Evolutionary conservation across 1,140 invertebrate species (phyloP), one percentile per base, ranked within the genome.

Genomic region (Teleogryllus occipitalis): DNA sequence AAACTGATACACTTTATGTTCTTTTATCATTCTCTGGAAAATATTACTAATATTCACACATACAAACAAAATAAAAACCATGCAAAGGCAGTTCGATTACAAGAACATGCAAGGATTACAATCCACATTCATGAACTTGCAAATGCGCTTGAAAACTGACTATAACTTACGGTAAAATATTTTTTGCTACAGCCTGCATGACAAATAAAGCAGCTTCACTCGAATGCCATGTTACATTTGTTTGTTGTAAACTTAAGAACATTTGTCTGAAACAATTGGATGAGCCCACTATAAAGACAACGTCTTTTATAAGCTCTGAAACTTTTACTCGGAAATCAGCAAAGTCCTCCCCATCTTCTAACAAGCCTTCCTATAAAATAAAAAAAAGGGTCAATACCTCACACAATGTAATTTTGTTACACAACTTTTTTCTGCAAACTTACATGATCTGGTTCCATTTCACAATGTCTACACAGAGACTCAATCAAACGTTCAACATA

Each of bases 231-330:
- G 93, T 92, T 0, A 91, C 90, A 48, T 90, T 86, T 27, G 91
- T 89, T 0, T 88, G 84, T 83, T 93, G 91, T 8, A 96, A 87
- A 47, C 89, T 90, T 0, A 92, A 84, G 85, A 95, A 95, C 92
- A 98, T 97, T 88, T 98, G 95, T 82, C 93, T 89, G 86, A 99
- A 98, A 85, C 96, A 96, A 78, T 93, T 92, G 79, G 93, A 93
- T 73, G 96, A 97, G 1, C 97, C 96, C 79, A 98, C 94, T 80
- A 99, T 96, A 85, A 98, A 99, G n/a, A 98, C 94, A 47, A 99
- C 95, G 87, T 99, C 98, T 86, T 97, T 97, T 76, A 99, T 96
- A 75, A 99, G 87, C 84, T 99, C 97, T 8, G 93, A 94, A 0
- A 97, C 97, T 84, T 96, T 93, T 78, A 90, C 86, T 83, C 98